phyloP scores from a whole-genome alignment of 2,113 vertebrate genomes.

The Tangachromis dhanisi region DNA sequence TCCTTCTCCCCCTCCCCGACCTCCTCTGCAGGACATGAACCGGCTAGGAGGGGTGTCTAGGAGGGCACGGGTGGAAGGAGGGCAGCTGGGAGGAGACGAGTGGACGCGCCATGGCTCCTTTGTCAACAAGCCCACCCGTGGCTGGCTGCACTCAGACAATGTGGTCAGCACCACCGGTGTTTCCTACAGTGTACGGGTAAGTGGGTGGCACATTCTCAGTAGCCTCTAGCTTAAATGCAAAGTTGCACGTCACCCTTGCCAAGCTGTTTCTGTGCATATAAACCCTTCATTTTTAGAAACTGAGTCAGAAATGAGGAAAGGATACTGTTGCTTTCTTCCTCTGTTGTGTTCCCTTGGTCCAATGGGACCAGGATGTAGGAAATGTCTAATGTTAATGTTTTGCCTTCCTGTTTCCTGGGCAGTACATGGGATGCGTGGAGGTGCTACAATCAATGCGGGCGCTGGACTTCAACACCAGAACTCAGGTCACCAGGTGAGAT shows the following conservation, averaged over 20 bases:
- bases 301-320: neutral
- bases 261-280: neutral
- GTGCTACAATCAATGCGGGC: conserved; percentile 97
- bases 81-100: conserved; percentile 94
- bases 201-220: neutral
- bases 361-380: conserved; percentile 4
- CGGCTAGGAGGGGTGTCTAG: conserved; percentile 89
- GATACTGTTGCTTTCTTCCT: neutral
- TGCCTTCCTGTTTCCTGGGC: conserved; percentile 50
- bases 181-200: conserved; percentile 82
- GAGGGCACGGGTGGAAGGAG: conserved; percentile 94
- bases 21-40: conserved; percentile 95
- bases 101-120: conserved; percentile 99
- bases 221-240: neutral
- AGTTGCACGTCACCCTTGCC: neutral
- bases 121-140: conserved; percentile 93
- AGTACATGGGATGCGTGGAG: conserved; percentile 95
- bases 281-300: neutral
- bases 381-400: conserved; percentile 29
- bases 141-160: conserved; percentile 93
- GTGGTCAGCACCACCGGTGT: conserved; percentile 92
- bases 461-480: conserved; percentile 94
- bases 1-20: conserved; percentile 78
- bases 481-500: conserved; percentile 95
- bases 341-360: neutral